phyloP scores from a whole-genome alignment of 2,797 vertebrate genomes.

The Chrysocyon brachyurus region DNA sequence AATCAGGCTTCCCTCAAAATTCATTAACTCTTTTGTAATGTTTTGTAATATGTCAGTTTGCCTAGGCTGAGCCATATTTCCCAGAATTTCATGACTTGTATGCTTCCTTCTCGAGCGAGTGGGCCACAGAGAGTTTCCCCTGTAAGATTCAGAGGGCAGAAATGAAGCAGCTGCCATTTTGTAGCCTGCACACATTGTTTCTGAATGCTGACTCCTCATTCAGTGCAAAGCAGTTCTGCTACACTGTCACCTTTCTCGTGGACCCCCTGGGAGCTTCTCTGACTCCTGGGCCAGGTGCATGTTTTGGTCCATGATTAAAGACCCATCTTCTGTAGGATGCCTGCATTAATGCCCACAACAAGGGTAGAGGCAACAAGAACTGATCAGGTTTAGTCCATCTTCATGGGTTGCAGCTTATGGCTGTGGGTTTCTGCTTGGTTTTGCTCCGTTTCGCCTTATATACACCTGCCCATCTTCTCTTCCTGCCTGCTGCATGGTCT shows the following conservation, averaged over 20 bases:
- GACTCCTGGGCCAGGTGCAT: not conserved
- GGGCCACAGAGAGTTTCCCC: too few species aligned
- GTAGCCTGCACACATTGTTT: fast-evolving
- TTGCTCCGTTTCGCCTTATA: not conserved
- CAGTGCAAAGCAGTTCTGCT: not conserved
- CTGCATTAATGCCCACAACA: not conserved
- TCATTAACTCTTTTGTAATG: not conserved
- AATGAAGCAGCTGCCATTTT: not conserved
- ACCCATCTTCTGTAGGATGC: not conserved
- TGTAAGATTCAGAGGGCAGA: not conserved
- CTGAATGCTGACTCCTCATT: too few species aligned
- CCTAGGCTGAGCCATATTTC: not conserved
- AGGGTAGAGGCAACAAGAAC: not conserved
- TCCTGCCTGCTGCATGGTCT: not conserved
- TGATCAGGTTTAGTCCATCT: not conserved
- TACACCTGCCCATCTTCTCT: not conserved
- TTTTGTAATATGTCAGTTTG: not conserved
- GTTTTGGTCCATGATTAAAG: not conserved
- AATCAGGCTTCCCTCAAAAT: not conserved
- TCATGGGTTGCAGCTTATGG: fast-evolving
- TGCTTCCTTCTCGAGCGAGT: not conserved
- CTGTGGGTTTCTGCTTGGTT: not conserved
- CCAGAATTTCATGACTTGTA: not conserved
- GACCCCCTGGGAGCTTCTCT: not conserved
- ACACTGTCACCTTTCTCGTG: not conserved